Conservation (phyloP, 2,113 vertebrate genomes). For the Chascanopsetta lugubris region DNA sequence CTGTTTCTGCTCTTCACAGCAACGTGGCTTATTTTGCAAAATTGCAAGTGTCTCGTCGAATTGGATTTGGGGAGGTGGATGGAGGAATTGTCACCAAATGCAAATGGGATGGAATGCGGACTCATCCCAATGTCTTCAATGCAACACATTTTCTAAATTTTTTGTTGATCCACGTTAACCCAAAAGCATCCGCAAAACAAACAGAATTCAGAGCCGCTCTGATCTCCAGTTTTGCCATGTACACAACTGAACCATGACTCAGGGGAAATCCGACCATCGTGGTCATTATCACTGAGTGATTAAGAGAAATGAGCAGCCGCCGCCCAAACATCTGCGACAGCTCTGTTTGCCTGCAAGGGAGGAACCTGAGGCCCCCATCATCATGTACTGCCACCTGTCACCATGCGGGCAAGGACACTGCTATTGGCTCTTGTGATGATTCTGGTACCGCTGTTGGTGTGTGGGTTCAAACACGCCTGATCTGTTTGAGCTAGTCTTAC, state of each 20-base stretch:
- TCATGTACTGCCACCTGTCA: conserved; percentile 57
- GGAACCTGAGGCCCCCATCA: conserved; percentile 53
- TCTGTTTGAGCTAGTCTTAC: no score
- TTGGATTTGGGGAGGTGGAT: no score
- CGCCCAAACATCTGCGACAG: conserved; percentile 57
- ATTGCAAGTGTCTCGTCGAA: no score
- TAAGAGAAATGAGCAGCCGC: conserved; percentile 53
- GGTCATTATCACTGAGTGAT: conserved; percentile 49
- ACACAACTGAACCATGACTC: conserved; percentile 1
- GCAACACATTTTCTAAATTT: no score
- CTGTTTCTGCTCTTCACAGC: no score
- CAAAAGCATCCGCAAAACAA: not conserved
- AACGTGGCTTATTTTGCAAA: no score
- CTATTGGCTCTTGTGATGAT: not conserved
- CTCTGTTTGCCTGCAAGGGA: conserved; percentile 37
- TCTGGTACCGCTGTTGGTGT: not conserved
- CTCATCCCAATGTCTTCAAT: no score
- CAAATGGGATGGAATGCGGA: no score
- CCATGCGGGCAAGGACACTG: not conserved
- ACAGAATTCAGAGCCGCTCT: not conserved
- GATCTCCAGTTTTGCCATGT: conserved; percentile 1
- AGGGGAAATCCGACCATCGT: conserved; percentile 47
- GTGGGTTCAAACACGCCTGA: no score
- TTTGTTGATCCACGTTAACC: no score
- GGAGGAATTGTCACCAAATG: no score